A percentile compares a stretch with the other conserved stretches of the same genome.
Evolutionary conservation across 2,113 vertebrate genomes (phyloP).

Genomic region (Columbina picui): DNA sequence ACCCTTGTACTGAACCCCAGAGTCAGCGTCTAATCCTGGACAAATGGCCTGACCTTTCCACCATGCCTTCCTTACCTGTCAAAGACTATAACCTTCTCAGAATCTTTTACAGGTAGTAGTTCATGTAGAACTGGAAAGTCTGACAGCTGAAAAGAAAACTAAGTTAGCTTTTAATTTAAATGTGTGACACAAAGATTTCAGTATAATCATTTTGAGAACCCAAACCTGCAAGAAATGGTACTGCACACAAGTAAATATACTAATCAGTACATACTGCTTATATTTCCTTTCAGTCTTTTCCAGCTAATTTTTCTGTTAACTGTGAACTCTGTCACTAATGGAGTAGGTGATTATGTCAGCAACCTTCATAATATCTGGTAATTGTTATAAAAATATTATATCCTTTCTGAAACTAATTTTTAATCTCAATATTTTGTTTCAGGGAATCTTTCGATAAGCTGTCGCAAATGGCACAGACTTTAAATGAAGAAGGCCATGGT

Average conservation of each 20-base stretch:
- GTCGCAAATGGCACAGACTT: constrained; percentile 84
- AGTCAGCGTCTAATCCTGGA: background rate
- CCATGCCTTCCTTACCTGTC: background rate
- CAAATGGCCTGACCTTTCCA: background rate
- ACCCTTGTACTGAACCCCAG: background rate
- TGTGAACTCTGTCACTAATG: background rate
- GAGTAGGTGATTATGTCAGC: background rate
- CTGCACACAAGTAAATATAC: background rate
- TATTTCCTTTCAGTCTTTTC: background rate
- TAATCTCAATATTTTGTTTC: background rate
- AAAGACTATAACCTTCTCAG: background rate
- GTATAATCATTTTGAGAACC: background rate
- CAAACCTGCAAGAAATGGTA: background rate
- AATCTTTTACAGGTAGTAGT: background rate
- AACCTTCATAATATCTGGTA: background rate
- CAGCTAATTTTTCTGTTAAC: background rate
- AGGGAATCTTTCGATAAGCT: constrained; percentile 90
- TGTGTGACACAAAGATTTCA: background rate
- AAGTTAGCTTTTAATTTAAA: background rate
- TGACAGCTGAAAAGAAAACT: background rate
- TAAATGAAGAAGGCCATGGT: constrained; percentile 84
- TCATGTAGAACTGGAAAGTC: background rate
- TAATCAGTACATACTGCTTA: fast-evolving
- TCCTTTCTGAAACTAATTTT: background rate
- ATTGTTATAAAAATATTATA: background rate